Evolutionary conservation across 2,113 vertebrate genomes (phyloP), one percentile per base, ranked within the genome.

Genomic region (Motacilla alba): DNA sequence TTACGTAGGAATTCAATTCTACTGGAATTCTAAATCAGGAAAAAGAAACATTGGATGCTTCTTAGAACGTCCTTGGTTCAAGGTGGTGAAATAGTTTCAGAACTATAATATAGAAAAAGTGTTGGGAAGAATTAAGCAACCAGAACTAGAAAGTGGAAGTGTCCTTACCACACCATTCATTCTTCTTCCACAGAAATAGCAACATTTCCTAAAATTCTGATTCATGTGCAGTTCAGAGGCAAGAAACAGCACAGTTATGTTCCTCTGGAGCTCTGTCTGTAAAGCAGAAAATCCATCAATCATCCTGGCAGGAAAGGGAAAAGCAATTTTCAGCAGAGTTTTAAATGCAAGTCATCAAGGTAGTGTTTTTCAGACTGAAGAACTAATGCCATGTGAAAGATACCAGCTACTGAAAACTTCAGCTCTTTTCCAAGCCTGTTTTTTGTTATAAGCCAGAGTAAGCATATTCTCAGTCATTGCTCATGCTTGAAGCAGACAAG

Each of bases 71-170:
- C 24, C 43, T 69, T 87, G 31, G 17, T 68, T 49, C 33, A 87
- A 33, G n/a, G 10, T 68, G 39, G 13, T 92, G 80, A 92, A 87
- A 78, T 35, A 33, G 15, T 76, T 89, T 64, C 74, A 33, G 30
- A 91, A 63, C 30, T 64, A 22, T 68, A 26, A 35, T 55, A 23
- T 2, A 72, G 33, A 69, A 78, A 15, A 77, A 78, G 13, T 12
- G 2, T 30, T 62, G 28, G 37, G 46, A 79, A 56, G 53, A 85
- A 58, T 93, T 53, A 72, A 78, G 41, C 78, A 72, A 76, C n/a
- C n/a, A 30, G 62, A 87, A 64, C 41, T 64, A 41, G 91, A 64
- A 96, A 87, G 66, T 87, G 49, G 47, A 96, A 95, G 62, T 49
- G 31, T 68, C 58, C 53, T 76, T 37, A 53, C 37, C 15, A 37